Evolutionary conservation across 2,113 vertebrate genomes (phyloP), one percentile per base, ranked within the genome.

Genomic region (Sterna hirundo): DNA sequence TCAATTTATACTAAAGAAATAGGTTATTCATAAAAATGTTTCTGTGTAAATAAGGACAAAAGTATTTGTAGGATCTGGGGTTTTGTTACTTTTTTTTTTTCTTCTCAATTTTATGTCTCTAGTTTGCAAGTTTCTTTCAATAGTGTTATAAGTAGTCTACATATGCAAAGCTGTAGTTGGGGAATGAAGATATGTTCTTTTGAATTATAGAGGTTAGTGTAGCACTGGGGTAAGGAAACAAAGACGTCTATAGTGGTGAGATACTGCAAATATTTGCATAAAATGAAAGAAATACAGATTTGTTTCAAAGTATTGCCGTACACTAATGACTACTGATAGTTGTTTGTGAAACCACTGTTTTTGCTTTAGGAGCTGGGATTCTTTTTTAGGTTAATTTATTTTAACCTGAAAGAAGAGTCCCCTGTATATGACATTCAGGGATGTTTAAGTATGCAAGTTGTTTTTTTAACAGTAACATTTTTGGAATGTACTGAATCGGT

Each of bases 21-120:
- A 55, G 61, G 52, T 89, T 98, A 96, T 98, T 98, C 97, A 98
- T 98, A 97, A 98, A 98, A 98, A 97, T 88, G 44, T 95, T 98
- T 97, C 92, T 93, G 84, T 90, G 54, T 95, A 96, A 98, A 96
- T 96, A 94, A 95, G 5, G 94, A 51, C 14, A 86, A 94, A 97
- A 96, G n/a, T 88, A 77, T 94, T 83, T 93, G 36, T 86, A 86
- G 77, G 76, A 83, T 96, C 69, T 83, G 64, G 5, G 0, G 6
- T 2, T 82, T 95, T 77, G 42, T 55, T 92, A 66, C 57, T 62
- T 91, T 82, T 84, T 69, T 96, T 62, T 32, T 58, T 61, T n/a
- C 9, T 46, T 46, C 57, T 52, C 34, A 69, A 65, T 94, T 94
- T 75, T 85, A 3, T 85, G 26, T 77, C 34, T 89, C 57, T 81